Conservation (phyloP, 2,888 invertebrate species). For the Lepidonotus clava region DNA sequence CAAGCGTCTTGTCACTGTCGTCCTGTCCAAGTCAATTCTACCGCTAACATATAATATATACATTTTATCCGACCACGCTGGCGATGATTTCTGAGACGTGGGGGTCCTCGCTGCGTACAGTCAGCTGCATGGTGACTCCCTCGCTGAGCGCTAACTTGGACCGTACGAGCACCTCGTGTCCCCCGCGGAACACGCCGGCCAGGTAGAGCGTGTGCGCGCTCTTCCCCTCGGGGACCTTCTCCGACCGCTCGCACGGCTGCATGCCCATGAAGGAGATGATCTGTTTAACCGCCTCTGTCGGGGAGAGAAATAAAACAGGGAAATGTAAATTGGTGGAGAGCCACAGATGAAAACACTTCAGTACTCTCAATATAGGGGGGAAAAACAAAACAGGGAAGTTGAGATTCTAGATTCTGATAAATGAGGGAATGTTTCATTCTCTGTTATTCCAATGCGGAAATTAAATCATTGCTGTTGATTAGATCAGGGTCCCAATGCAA, state of each 20-base stretch:
- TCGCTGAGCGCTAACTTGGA: constrained; percentile 89
- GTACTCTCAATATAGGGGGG: no score
- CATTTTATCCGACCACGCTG: constrained; percentile 77
- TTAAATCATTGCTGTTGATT: no score
- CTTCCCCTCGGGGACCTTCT: constrained; percentile 90
- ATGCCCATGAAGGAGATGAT: constrained; percentile 91
- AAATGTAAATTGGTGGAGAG: no score
- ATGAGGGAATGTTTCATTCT: no score
- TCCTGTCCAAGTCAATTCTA: background rate
- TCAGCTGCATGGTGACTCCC: constrained; percentile 93
- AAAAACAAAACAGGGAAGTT: no score
- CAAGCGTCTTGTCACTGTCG: no score
- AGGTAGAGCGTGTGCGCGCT: constrained; percentile 89
- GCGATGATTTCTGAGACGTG: constrained; percentile 92
- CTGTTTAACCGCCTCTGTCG: constrained; percentile 88
- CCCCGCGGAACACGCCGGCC: constrained; percentile 94
- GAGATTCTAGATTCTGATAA: no score
- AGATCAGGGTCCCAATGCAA: no score
- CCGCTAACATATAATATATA: background rate
- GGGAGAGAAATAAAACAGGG: background rate
- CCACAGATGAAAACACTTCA: no score
- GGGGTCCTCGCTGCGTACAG: constrained; percentile 91
- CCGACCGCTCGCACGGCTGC: constrained; percentile 91
- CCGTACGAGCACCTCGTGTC: constrained; percentile 92
- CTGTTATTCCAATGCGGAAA: no score